Conservation (phyloP, 2,888 invertebrate species). For the Hylaea fasciaria region DNA sequence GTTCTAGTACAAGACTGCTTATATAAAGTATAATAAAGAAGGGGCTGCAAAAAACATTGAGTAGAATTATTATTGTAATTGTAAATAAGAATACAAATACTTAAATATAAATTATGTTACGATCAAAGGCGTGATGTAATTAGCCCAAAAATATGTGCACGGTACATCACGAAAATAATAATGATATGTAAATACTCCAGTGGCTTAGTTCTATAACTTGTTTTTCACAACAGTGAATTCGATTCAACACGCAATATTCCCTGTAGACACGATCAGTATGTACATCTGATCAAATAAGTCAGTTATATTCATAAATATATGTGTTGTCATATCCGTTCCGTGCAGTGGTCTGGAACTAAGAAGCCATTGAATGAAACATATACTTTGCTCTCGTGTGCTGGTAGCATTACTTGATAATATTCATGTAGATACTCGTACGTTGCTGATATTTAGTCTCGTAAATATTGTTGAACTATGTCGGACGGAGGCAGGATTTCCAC, state of each 20-base stretch:
- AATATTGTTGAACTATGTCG: slow-evolving; percentile 31
- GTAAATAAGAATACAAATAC: too few relatives aligned
- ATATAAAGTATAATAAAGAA: too few relatives aligned
- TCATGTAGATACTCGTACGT: not conserved
- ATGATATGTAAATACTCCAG: not conserved
- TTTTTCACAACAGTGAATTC: not conserved
- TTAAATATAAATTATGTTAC: too few relatives aligned
- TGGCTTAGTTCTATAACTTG: not conserved
- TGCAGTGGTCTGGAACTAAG: slow-evolving; percentile 56
- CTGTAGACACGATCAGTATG: slow-evolving; percentile 7
- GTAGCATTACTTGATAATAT: slow-evolving; percentile 8
- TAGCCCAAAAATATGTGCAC: too few relatives aligned
- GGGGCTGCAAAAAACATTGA: too few relatives aligned
- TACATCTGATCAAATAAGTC: slow-evolving; percentile 27
- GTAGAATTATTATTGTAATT: too few relatives aligned
- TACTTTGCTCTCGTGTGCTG: slow-evolving; percentile 12
- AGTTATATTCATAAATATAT: slow-evolving; percentile 29
- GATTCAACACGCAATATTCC: not conserved
- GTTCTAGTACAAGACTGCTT: too few relatives aligned
- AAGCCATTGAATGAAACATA: slow-evolving; percentile 47
- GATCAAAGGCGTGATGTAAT: too few relatives aligned
- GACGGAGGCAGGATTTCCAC: too few relatives aligned
- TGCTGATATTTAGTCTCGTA: slow-evolving; percentile 26
- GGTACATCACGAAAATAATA: not conserved
- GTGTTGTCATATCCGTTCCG: slow-evolving; percentile 62